These are phyloP conservation scores for Tetraodon nigroviridis DNA, from an alignment of 2,113 vertebrate genomes.

Conservation along the genomic window DNA sequence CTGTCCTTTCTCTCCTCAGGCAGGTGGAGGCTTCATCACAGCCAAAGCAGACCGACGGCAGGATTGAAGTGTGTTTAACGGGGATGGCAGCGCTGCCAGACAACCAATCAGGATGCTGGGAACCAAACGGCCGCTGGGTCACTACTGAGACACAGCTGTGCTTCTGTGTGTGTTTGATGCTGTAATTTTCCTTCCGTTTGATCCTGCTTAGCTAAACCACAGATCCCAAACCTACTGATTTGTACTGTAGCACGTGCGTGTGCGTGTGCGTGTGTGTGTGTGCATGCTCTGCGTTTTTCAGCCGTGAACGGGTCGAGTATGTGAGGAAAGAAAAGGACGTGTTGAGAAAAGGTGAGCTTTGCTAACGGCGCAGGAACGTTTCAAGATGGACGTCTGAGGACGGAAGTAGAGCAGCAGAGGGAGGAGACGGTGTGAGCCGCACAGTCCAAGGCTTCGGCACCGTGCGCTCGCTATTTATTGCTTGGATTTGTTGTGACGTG, in stretches of 20 bases:
- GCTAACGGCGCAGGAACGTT: slow-evolving; percentile 11
- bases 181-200: slow-evolving; percentile 57
- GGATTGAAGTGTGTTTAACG: not conserved
- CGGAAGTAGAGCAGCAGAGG: not conserved
- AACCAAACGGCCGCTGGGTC: slow-evolving; percentile 51
- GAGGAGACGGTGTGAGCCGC: slow-evolving; percentile 16
- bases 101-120: slow-evolving; percentile 68
- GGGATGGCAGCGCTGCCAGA: slow-evolving; percentile 34
- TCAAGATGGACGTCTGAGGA: slow-evolving; percentile 7
- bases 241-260: slow-evolving; percentile 36
- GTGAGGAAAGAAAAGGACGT: slow-evolving; percentile 26
- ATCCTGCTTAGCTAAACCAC: slow-evolving; percentile 35
- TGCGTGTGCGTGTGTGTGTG: slow-evolving; percentile 13
- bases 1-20: slow-evolving; percentile 16
- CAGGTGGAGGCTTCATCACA: slow-evolving; percentile 32
- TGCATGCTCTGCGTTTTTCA: slow-evolving; percentile 18
- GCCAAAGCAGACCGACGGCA: slow-evolving; percentile 44
- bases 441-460: slow-evolving; percentile 56
- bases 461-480: slow-evolving; percentile 72
- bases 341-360: slow-evolving; percentile 5
- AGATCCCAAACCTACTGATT: slow-evolving; percentile 59
- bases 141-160: slow-evolving; percentile 62
- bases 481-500: slow-evolving; percentile 40
- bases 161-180: slow-evolving; percentile 48
- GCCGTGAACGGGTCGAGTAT: slow-evolving; percentile 24